Base-by-base conservation (phyloP, 2,797 vertebrate genomes). In the Pipistrellus pygmaeus region DNA sequence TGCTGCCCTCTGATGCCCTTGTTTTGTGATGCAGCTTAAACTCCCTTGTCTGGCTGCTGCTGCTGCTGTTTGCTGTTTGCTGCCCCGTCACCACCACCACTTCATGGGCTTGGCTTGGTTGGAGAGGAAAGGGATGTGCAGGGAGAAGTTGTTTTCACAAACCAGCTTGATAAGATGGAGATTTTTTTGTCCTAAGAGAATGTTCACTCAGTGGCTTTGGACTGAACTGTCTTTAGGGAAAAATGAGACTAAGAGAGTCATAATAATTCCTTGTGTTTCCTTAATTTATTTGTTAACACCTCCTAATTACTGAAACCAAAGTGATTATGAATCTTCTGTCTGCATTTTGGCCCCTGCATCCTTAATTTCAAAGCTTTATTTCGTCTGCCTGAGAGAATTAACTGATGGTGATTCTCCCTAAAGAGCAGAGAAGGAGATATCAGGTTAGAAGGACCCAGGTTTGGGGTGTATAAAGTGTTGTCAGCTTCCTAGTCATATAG, bases 291-390 rank as follows among this genome's bases (percentile, higher is more conserved):
- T 97, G 96, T 94, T 95, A 97, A 93, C 62, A 87, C 30, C 44
- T 90, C 90, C 76, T 85, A 82, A 96, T 97, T 97, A 98, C 72
- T 93, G 77, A 98, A 98, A 97, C 98, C 97, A 98, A 98, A 98
- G 98, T 97, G 97, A 97, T 96, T 41, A 95, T 83, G 95, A 94
- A 84, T 95, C 83, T 78, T 95, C 64, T 93, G 78, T 97, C 78
- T 94, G 85, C 91, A 83, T 94, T 95, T 91, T 92, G 96, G 75
- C 96, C 95, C 81, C 82, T 85, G 85, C 85, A 91, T 48, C 95
- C 93, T 92, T 93, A 83, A 95, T 90, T 90, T 75, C 93, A 95
- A 87, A 97, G 97, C 96, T 97, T 97, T 97, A 96, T 95, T 94
- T 77, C 95, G 48, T 94, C 94, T 95, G 89, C 88, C 85, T 66